Base-by-base conservation (phyloP, 1,140 invertebrate genomes). In the Formica exsecta region DNA sequence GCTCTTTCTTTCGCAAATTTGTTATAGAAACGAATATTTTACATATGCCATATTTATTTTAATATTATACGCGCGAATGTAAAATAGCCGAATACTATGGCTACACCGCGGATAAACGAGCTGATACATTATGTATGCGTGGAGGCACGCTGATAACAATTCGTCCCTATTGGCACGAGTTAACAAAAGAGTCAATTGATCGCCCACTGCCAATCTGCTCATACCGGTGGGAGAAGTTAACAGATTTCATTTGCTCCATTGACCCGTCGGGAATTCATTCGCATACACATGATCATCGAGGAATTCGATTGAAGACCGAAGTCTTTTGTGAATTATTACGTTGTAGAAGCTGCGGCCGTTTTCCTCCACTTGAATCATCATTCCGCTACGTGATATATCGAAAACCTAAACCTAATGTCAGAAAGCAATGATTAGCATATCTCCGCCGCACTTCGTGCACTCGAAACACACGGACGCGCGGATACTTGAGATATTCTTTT, bases 191-290 rank as follows among this genome's bases (percentile, higher is more conserved):
- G 93, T 95, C 94, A 95, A 94, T 93, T 92, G 91, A 91, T 95
- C 94, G 94, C 93, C 94, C 93, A 94, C 94, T 91, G 90, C 90
- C 93, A 95, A 95, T 95, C 92, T 93, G 87, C 86, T 86, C 80
- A 71, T 91, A 85, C 86, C 84, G 79, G 88, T 74, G 90, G 85
- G 83, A 89, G 89, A 92, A 92, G 86, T 93, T 92, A 91, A 94
- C 93, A 92, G 92, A 94, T 95, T 94, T 94, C 88, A 94, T 94
- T 94, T 91, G 89, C 91, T 93, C 88, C 89, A 93, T 95, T 95
- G 92, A 95, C 93, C 94, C 85, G 73, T 22, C 79, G 84, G 86
- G 80, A 74, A 83, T 74, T 70, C 68, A 86, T 88, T 87, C 86
- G 87, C 88, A 88, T 92, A 88, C 89, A 71, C 86, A 87, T 86